Conservation (phyloP, 2,113 vertebrate species). For the Mastomys natalensis region DNA sequence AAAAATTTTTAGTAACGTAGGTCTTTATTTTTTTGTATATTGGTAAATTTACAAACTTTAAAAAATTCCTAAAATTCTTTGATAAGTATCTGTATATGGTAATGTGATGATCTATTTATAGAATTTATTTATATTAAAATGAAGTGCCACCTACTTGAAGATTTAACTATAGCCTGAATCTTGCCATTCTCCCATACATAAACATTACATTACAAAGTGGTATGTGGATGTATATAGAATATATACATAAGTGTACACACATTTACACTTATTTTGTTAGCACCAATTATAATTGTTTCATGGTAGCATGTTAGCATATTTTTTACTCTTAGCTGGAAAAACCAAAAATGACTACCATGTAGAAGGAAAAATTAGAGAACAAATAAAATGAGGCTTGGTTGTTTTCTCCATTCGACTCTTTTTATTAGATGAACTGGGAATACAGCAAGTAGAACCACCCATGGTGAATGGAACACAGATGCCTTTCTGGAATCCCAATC, state of each 20-base stretch:
- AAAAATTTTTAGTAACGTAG: neutral
- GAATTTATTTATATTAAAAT: neutral
- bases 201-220: neutral
- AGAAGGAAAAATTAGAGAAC: neutral
- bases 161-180: neutral
- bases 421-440: constrained; percentile 90
- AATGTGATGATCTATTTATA: neutral
- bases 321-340: constrained; percentile 42
- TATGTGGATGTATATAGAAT: neutral
- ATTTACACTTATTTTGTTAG: neutral
- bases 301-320: constrained; percentile 4
- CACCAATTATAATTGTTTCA: neutral
- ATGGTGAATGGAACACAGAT: constrained; percentile 79
- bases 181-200: neutral
- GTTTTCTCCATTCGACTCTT: constrained; percentile 84
- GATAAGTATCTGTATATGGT: neutral
- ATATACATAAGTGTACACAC: neutral
- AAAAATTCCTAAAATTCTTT: constrained; percentile 16
- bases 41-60: constrained; percentile 30
- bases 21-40: constrained; percentile 3
- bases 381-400: neutral
- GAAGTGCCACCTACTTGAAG: neutral
- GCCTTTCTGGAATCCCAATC: constrained; percentile 79
- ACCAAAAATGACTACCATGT: neutral
- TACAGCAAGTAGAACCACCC: constrained; percentile 88